These are phyloP conservation scores for Diaphora mendica DNA, from an alignment of 2,888 invertebrate species.

Conservation along the genomic window DNA sequence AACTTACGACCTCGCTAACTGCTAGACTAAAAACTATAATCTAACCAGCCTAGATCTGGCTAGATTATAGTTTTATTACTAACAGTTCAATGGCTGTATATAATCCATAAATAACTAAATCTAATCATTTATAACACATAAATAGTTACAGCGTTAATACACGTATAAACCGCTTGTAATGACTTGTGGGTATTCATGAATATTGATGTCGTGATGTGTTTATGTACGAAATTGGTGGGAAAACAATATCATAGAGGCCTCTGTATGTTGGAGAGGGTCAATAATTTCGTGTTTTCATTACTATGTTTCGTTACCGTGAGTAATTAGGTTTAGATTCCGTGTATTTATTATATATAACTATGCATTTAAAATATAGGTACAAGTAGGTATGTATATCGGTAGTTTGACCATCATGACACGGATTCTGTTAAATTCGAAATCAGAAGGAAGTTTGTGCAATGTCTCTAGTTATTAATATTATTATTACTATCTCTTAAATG, in stretches of 20 bases:
- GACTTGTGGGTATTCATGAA: slow-evolving; percentile 50
- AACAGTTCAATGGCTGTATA: slow-evolving; percentile 23
- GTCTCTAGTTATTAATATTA: no score
- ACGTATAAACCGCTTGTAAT: slow-evolving; percentile 37
- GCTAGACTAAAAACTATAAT: no score
- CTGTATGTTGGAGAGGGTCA: slow-evolving; percentile 35
- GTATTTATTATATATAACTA: background rate
- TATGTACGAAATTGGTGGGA: slow-evolving; percentile 51
- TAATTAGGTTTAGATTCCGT: slow-evolving; percentile 2
- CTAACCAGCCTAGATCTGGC: no score
- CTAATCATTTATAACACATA: slow-evolving; percentile 35
- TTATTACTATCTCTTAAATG: no score
- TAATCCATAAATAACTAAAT: slow-evolving; percentile 6
- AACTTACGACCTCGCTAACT: no score
- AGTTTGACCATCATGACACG: no score
- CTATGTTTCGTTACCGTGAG: background rate
- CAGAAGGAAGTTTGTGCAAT: no score
- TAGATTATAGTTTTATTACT: background rate
- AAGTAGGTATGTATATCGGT: no score
- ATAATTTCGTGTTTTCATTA: slow-evolving; percentile 30
- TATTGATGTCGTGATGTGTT: slow-evolving; percentile 52
- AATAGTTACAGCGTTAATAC: slow-evolving; percentile 40
- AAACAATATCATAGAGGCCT: slow-evolving; percentile 49
- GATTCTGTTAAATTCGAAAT: no score
- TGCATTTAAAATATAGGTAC: background rate